These are phyloP conservation scores for Macheiramphus alcinus DNA, from an alignment of 2,113 vertebrate species.

Conservation along the genomic window DNA sequence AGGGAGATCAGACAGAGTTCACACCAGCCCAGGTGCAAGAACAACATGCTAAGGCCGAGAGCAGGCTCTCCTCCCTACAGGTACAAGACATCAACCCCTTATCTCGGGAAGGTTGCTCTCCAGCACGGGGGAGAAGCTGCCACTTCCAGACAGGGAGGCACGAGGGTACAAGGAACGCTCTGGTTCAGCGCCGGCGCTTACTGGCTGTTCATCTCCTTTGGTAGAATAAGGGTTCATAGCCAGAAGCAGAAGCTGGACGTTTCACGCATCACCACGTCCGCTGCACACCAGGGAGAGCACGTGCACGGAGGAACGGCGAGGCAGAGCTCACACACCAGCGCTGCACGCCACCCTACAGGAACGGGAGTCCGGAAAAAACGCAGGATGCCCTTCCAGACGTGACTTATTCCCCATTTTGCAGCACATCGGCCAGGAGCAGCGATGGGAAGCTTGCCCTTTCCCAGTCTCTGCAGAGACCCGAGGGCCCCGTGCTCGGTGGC, in stretches of 20 bases:
- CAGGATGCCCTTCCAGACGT: fast-evolving
- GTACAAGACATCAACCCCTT: no score
- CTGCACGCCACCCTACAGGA: not conserved
- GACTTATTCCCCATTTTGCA: fast-evolving
- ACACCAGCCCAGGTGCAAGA: not conserved
- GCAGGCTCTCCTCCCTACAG: fast-evolving
- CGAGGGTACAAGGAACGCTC: fast-evolving
- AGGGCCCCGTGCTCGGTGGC: not conserved
- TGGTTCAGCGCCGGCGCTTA: not conserved
- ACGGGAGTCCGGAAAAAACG: fast-evolving
- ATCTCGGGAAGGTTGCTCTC: not conserved
- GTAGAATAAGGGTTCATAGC: not conserved
- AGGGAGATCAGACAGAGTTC: not conserved
- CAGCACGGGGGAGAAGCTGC: not conserved
- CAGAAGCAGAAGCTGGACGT: not conserved
- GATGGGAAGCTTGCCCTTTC: not conserved
- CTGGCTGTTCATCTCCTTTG: not conserved
- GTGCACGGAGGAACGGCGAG: not conserved
- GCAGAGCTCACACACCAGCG: not conserved
- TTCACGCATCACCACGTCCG: fast-evolving
- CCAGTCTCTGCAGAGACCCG: not conserved
- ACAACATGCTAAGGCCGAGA: fast-evolving
- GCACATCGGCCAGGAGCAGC: fast-evolving
- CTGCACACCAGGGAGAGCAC: not conserved
- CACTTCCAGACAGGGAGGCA: not conserved